Conservation (phyloP, 1,140 invertebrate genomes). For the Psix sp. region DNA sequence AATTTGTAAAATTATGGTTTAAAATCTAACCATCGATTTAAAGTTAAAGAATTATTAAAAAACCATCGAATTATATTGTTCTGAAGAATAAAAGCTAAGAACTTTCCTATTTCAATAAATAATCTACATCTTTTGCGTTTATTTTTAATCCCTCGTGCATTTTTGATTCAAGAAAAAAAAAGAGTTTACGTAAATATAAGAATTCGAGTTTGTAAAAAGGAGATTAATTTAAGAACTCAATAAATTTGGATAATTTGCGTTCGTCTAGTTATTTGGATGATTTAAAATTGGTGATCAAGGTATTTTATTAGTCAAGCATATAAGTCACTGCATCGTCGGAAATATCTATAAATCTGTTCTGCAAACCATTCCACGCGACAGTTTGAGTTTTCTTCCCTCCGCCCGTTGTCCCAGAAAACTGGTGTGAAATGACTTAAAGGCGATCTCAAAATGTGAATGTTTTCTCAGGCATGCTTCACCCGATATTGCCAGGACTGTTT, state of each 20-base stretch:
- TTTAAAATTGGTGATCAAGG: constrained; percentile 35
- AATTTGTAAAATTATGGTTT: no score
- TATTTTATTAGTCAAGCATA: constrained; percentile 31
- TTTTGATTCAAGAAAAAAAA: no score
- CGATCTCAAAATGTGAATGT: constrained; percentile 60
- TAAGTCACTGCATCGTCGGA: constrained; percentile 30
- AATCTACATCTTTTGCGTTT: no score
- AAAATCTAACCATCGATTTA: no score
- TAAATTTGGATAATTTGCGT: neutral
- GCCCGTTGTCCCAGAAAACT: constrained; percentile 50
- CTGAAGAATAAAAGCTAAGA: no score
- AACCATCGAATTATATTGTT: no score
- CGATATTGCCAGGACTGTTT: constrained; percentile 74
- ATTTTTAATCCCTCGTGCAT: no score
- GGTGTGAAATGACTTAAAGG: constrained; percentile 58
- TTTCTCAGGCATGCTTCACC: constrained; percentile 71
- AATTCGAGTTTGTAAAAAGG: no score
- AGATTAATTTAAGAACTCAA: no score
- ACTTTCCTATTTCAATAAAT: no score
- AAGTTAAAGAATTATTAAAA: no score
- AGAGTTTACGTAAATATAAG: no score
- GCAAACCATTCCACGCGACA: constrained; percentile 46
- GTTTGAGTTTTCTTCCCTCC: constrained; percentile 41
- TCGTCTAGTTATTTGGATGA: constrained; percentile 35
- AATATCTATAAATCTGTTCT: constrained; percentile 51